These are phyloP conservation scores for Erinaceus europaeus DNA, from an alignment of 2,113 vertebrate species.

Conservation along the genomic window DNA sequence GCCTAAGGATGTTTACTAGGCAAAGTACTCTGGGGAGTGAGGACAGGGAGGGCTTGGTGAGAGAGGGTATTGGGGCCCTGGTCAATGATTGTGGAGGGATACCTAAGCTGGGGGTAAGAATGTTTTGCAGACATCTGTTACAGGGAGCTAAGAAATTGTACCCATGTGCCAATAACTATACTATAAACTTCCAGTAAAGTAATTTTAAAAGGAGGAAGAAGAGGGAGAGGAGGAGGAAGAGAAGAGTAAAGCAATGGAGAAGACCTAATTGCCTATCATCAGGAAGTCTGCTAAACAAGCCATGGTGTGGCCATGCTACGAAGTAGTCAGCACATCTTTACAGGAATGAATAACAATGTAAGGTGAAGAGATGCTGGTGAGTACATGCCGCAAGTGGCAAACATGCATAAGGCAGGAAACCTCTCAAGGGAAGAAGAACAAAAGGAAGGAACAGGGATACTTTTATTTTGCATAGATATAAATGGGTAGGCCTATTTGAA, in stretches of 20 bases:
- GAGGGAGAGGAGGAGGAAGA: no score
- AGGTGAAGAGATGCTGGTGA: background rate
- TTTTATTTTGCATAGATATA: background rate
- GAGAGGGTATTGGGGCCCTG: no score
- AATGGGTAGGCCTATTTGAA: background rate
- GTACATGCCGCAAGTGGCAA: background rate
- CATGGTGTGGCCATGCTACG: rapidly evolving
- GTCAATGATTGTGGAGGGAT: no score
- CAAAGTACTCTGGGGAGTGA: no score
- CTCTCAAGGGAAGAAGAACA: background rate
- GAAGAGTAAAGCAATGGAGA: background rate
- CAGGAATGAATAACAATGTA: background rate
- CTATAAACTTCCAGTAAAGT: no score
- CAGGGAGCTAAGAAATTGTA: no score
- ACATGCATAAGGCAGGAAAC: background rate
- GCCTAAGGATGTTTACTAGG: background rate
- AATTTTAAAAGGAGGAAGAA: no score
- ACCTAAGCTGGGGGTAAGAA: no score
- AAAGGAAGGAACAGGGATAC: background rate
- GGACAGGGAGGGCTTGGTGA: no score
- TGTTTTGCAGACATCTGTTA: no score
- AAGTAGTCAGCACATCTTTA: background rate
- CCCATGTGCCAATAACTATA: no score
- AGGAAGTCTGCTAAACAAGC: background rate
- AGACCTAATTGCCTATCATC: background rate